Conservation (phyloP, 2,888 invertebrate species). For the Allygus modestus region DNA sequence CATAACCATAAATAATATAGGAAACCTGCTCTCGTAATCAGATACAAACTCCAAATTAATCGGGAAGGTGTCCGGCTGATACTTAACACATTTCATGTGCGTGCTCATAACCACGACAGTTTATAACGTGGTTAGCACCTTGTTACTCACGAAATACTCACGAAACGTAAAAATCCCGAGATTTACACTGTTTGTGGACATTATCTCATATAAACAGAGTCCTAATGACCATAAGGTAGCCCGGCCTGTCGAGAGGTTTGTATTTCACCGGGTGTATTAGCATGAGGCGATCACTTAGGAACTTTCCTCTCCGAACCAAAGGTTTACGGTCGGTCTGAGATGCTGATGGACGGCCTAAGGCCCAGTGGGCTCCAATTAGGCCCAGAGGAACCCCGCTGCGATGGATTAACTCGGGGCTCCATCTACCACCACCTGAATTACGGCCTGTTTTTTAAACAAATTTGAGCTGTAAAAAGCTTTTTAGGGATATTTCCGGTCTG, state of each 20-base stretch:
- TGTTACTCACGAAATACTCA: constrained; percentile 10
- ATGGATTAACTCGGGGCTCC: not conserved
- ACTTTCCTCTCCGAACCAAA: not conserved
- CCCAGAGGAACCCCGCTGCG: not conserved
- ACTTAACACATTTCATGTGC: too few relatives aligned
- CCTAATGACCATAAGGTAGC: constrained; percentile 26
- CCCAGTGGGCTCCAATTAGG: constrained; percentile 14
- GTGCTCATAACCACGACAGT: not conserved
- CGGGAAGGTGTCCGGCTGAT: too few relatives aligned
- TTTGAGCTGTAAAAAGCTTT: not conserved
- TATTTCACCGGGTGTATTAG: constrained; percentile 24
- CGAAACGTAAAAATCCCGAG: not conserved
- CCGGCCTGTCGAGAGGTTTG: not conserved
- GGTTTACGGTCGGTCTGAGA: not conserved
- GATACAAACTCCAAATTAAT: too few relatives aligned
- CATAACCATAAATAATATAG: too few relatives aligned
- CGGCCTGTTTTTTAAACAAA: not conserved
- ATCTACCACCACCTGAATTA: not conserved
- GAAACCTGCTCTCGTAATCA: too few relatives aligned
- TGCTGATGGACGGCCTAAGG: constrained; percentile 6
- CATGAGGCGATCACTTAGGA: constrained; percentile 12
- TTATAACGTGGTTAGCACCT: not conserved
- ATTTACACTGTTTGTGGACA: not conserved
- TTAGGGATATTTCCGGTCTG: too few relatives aligned
- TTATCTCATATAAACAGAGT: not conserved